A percentile compares a stretch with the other conserved stretches of the same genome.
phyloP scores from a whole-genome alignment of 2,888 invertebrate genomes.

The Plutella xylostella region DNA sequence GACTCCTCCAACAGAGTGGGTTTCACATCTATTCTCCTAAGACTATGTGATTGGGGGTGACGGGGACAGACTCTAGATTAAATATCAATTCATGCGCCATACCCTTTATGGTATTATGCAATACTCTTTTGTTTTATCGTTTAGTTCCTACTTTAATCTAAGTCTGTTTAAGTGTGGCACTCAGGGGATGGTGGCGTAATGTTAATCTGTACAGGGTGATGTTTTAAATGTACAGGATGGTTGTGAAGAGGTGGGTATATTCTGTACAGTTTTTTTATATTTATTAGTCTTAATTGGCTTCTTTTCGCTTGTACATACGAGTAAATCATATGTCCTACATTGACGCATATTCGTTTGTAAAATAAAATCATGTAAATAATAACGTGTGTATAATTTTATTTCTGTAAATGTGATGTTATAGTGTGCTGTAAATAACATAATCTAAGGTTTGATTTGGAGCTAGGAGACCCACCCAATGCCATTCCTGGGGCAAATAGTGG shows the following conservation, averaged over 20 bases:
- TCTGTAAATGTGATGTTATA: too few relatives aligned
- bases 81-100: constrained; percentile 29
- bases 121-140: background rate
- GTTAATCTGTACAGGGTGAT: background rate
- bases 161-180: too few relatives aligned
- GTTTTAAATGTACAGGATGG: constrained; percentile 1
- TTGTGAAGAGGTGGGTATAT: background rate
- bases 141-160: constrained; percentile 9
- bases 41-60: constrained; percentile 59
- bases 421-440: too few relatives aligned
- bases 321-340: constrained; percentile 33
- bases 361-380: constrained; percentile 8
- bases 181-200: too few relatives aligned
- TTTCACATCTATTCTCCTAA: constrained; percentile 59
- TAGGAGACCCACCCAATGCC: too few relatives aligned
- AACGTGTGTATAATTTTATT: constrained; percentile 4
- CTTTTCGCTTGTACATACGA: constrained; percentile 41
- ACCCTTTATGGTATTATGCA: background rate
- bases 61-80: constrained; percentile 54
- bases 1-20: constrained; percentile 59
- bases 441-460: too few relatives aligned
- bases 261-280: constrained; percentile 20
- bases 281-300: constrained; percentile 34
- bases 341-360: constrained; percentile 18
- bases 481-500: too few relatives aligned